phyloP scores from a whole-genome alignment of 2,113 vertebrate species.

The Oreochromis spilurus region DNA sequence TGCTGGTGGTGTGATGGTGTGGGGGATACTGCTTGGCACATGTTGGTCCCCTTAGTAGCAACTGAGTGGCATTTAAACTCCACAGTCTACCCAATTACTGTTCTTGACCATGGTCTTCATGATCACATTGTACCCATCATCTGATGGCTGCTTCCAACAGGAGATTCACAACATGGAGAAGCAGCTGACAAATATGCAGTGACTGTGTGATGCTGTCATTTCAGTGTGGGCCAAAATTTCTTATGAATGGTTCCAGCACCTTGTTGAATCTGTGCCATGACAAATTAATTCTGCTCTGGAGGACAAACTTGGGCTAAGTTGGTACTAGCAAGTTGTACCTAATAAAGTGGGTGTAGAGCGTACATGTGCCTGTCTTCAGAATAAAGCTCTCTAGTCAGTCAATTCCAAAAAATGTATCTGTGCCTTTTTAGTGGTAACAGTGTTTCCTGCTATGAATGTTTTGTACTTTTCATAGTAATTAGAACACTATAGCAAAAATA shows the following conservation, averaged over 20 bases:
- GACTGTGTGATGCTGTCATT: background rate
- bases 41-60: background rate
- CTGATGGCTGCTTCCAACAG: background rate
- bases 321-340: background rate
- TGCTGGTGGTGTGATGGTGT: background rate
- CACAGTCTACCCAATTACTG: background rate
- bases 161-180: background rate
- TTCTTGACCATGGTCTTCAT: background rate
- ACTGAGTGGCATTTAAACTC: fast-evolving
- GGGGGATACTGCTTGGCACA: background rate
- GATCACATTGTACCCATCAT: background rate
- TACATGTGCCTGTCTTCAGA: background rate
- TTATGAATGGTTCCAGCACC: background rate
- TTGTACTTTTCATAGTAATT: background rate
- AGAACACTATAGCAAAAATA: background rate
- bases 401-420: background rate
- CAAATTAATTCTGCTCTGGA: background rate
- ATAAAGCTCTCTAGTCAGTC: background rate
- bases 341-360: background rate
- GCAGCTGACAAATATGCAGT: background rate
- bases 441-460: background rate
- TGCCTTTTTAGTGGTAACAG: background rate
- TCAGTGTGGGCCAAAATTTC: background rate
- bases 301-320: background rate
- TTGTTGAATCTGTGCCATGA: background rate